phyloP scores from a whole-genome alignment of 2,113 vertebrate species.

The Oxygymnocypris stewartii region DNA sequence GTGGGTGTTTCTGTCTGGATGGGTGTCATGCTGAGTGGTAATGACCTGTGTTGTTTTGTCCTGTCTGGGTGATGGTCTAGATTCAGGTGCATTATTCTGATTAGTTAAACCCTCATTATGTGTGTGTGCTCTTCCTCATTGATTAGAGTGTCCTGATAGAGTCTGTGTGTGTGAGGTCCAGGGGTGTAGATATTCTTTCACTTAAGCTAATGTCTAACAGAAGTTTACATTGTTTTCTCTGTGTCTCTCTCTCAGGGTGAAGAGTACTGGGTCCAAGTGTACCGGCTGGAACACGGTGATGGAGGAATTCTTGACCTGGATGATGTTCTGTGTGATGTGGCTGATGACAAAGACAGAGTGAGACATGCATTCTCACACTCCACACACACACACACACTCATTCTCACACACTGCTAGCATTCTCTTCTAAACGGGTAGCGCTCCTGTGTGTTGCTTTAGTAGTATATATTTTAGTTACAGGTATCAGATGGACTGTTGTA shows the following conservation, averaged over 20 bases:
- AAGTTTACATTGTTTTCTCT: background rate
- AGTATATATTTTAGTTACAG: slow-evolving; percentile 39
- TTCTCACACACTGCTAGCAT: background rate
- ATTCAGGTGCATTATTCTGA: slow-evolving; percentile 41
- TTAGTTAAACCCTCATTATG: slow-evolving; percentile 17
- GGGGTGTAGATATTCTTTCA: background rate
- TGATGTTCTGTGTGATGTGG: slow-evolving; percentile 92
- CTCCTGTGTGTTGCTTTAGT: slow-evolving; percentile 26
- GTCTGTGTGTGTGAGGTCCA: background rate
- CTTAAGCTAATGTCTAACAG: background rate
- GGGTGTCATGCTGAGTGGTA: background rate
- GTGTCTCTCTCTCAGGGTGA: slow-evolving; percentile 77
- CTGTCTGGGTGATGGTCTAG: slow-evolving; percentile 11
- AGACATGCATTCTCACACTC: slow-evolving; percentile 67
- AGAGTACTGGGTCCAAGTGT: slow-evolving; percentile 93
- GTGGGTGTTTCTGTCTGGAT: too few relatives aligned
- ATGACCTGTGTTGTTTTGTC: background rate
- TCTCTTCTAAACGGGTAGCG: slow-evolving; percentile 21
- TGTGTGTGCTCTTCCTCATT: slow-evolving; percentile 6
- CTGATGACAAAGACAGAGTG: slow-evolving; percentile 94
- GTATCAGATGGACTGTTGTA: slow-evolving; percentile 34
- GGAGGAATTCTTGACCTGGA: slow-evolving; percentile 94
- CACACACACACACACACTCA: background rate
- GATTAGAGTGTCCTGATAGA: slow-evolving; percentile 9
- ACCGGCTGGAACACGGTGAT: slow-evolving; percentile 89